Conservation (phyloP, 2,797 vertebrate species). For the Muraenolepis orangiensis region DNA sequence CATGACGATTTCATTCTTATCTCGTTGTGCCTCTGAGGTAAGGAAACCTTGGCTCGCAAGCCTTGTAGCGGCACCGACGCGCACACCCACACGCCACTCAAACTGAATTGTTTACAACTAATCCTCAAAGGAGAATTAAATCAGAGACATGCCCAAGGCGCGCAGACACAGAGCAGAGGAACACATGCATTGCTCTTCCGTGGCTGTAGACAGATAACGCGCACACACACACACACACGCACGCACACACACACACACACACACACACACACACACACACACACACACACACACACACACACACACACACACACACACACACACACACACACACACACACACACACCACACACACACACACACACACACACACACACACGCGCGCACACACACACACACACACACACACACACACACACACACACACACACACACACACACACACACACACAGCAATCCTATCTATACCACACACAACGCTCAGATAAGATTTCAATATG, state of each 20-base stretch:
- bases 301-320: constrained; percentile 28
- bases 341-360: constrained; percentile 12
- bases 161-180: constrained; percentile 30
- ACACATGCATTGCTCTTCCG: constrained; percentile 37
- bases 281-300: constrained; percentile 28
- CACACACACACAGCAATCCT: constrained; percentile 20
- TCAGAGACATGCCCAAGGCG: constrained; percentile 55
- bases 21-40: constrained; percentile 48
- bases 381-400: constrained; percentile 33
- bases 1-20: constrained; percentile 54
- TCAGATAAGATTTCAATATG: constrained; percentile 62
- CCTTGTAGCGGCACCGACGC: constrained; percentile 45
- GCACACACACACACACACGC: constrained; percentile 24
- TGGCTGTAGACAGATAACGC: constrained; percentile 53
- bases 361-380: constrained; percentile 29
- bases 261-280: constrained; percentile 27
- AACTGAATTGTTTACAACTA: constrained; percentile 35
- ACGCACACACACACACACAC: constrained; percentile 11
- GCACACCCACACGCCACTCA: constrained; percentile 53
- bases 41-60: constrained; percentile 36
- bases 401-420: constrained; percentile 17
- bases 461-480: constrained; percentile 35
- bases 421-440: constrained; percentile 26
- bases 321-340: constrained; percentile 27
- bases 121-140: constrained; percentile 53